phyloP scores from a whole-genome alignment of 1,140 invertebrate species.

The Drosophila repletoides region DNA sequence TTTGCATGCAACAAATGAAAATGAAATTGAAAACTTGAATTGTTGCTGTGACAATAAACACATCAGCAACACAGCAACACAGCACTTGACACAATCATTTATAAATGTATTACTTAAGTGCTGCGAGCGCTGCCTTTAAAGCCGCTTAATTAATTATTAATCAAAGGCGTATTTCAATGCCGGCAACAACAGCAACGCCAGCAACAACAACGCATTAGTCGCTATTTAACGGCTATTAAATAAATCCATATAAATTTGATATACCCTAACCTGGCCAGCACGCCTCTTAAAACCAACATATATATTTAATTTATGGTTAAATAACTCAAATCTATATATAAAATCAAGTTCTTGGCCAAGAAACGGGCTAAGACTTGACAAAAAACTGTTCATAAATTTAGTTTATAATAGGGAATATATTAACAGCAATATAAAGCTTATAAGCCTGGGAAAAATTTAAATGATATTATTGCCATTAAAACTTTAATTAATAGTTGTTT shows the following conservation, averaged over 20 bases:
- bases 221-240: constrained; percentile 46
- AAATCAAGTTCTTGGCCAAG: constrained; percentile 1
- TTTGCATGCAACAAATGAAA: constrained; percentile 57
- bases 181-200: constrained; percentile 9
- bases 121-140: too few relatives aligned
- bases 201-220: constrained; percentile 32
- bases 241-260: constrained; percentile 28
- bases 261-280: constrained; percentile 21
- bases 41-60: constrained; percentile 60
- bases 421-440: too few relatives aligned
- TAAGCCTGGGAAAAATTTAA: too few relatives aligned
- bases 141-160: constrained; percentile 74
- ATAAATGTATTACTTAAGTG: constrained; percentile 69
- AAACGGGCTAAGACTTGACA: too few relatives aligned
- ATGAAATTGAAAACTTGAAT: constrained; percentile 36
- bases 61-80: too few relatives aligned
- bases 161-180: constrained; percentile 70
- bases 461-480: too few relatives aligned
- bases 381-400: too few relatives aligned
- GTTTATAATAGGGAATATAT: too few relatives aligned
- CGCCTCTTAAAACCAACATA: neutral
- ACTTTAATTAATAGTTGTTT: neutral
- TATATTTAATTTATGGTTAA: constrained; percentile 10
- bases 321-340: neutral
- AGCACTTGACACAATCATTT: constrained; percentile 78